These are phyloP conservation scores for Spatulosminthurus flaviceps DNA, from an alignment of 2,888 invertebrate species.

Conservation along the genomic window DNA sequence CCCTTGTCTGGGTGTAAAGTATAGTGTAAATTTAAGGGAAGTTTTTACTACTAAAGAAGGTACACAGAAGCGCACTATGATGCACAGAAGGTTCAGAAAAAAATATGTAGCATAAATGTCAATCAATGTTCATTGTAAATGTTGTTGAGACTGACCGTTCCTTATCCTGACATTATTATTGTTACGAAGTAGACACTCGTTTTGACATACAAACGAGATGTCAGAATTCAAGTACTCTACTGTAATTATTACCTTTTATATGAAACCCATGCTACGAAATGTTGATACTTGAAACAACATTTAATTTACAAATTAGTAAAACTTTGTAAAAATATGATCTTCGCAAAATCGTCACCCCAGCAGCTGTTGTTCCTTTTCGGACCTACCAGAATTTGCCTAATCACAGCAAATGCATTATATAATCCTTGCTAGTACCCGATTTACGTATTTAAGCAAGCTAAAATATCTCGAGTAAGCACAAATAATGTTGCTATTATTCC, in stretches of 20 bases:
- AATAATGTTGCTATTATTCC: neutral
- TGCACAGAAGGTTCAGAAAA: neutral
- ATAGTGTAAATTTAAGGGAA: neutral
- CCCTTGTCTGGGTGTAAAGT: neutral
- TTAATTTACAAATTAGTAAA: neutral
- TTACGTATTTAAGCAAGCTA: neutral
- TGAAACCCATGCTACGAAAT: neutral
- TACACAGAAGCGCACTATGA: neutral
- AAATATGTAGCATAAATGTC: constrained; percentile 20
- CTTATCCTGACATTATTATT: constrained; percentile 33
- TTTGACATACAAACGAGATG: neutral
- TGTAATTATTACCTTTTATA: neutral
- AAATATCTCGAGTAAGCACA: neutral
- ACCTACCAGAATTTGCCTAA: constrained; percentile 6
- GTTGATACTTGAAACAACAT: neutral
- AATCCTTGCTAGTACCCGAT: neutral
- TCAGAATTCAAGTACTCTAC: neutral
- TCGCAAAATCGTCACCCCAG: neutral
- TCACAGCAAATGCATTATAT: neutral
- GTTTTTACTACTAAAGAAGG: neutral
- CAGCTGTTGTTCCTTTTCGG: neutral
- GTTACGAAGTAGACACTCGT: neutral
- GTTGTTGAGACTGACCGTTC: constrained; percentile 40
- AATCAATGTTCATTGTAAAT: constrained; percentile 42
- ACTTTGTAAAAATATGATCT: no score